Evolutionary conservation across 1,140 invertebrate genomes (phyloP).

Genomic region (Globodera ellingtonae): DNA sequence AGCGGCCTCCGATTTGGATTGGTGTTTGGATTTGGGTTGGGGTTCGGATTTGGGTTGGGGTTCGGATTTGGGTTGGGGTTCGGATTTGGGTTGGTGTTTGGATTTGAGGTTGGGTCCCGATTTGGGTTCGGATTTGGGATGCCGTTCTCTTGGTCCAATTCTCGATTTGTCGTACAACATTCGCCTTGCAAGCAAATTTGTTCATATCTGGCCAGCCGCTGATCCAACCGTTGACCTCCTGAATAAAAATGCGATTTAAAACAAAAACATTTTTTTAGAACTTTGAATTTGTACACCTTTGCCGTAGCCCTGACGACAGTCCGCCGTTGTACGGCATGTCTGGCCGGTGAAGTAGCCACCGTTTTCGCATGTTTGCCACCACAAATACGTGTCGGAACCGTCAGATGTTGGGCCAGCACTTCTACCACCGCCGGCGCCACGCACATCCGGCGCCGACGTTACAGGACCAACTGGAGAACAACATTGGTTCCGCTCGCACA

Average conservation of each 20-base stretch:
- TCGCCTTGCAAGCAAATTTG: constrained; percentile 7
- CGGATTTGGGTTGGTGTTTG: neutral
- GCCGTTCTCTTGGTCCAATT: neutral
- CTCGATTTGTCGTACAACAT: constrained; percentile 1
- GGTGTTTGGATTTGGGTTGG: neutral
- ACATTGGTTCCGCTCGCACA: neutral
- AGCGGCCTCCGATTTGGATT: neutral
- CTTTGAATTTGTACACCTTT: neutral
- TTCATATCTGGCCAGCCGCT: neutral
- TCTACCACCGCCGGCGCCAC: too few relatives aligned
- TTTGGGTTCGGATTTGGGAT: neutral
- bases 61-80: neutral
- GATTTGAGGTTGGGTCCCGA: neutral
- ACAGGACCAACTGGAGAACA: neutral
- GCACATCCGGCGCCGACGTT: too few relatives aligned
- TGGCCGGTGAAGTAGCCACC: constrained; percentile 10
- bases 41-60: neutral
- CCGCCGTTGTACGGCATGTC: neutral
- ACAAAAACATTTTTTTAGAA: too few relatives aligned
- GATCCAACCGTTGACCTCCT: neutral
- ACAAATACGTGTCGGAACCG: neutral
- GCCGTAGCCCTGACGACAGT: neutral
- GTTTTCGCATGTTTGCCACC: constrained; percentile 16
- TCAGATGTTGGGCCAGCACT: neutral
- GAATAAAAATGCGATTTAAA: neutral